Evolutionary conservation across 2,113 vertebrate genomes (phyloP).

Genomic region (Thunnus maccoyii): DNA sequence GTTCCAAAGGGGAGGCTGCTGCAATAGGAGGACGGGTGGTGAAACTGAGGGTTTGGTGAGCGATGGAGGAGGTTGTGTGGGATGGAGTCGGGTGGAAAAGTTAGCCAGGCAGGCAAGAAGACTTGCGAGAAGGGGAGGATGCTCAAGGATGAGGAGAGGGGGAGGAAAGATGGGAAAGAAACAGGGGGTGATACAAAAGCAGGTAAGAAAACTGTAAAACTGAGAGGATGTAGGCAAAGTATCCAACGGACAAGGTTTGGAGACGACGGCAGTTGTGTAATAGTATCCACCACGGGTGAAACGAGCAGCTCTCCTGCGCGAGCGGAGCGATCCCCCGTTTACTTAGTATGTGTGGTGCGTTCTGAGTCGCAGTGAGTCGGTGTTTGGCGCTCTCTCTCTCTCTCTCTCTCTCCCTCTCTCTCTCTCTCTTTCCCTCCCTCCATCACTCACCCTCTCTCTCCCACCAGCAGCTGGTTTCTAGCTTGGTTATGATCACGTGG

Average conservation of each 20-base stretch:
- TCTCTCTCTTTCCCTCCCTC: conserved; percentile 39
- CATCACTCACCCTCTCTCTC: conserved; percentile 39
- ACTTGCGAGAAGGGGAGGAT: conserved; percentile 63
- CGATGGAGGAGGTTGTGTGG: conserved; percentile 61
- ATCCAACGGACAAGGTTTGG: conserved; percentile 58
- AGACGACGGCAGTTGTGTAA: conserved; percentile 28
- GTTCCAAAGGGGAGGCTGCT: conserved; percentile 49
- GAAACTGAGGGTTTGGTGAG: conserved; percentile 24
- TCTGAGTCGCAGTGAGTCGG: conserved; percentile 58
- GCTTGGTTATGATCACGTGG: conserved; percentile 80
- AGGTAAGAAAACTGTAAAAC: conserved; percentile 40
- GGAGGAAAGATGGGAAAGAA: conserved; percentile 48
- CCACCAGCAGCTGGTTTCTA: conserved; percentile 77
- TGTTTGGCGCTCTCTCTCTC: background rate
- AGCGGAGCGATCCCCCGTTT: conserved; percentile 54
- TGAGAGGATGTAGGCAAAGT: conserved; percentile 52
- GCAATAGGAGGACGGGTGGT: background rate
- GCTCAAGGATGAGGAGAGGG: conserved; percentile 57
- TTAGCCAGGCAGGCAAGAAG: conserved; percentile 56
- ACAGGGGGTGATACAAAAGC: background rate
- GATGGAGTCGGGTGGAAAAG: conserved; percentile 72
- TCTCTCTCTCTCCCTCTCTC: conserved; percentile 43
- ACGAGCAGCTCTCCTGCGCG: conserved; percentile 35
- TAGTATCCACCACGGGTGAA: conserved; percentile 71
- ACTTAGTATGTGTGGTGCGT: conserved; percentile 63